phyloP scores from a whole-genome alignment of 2,113 vertebrate species.

The Mesocricetus auratus region DNA sequence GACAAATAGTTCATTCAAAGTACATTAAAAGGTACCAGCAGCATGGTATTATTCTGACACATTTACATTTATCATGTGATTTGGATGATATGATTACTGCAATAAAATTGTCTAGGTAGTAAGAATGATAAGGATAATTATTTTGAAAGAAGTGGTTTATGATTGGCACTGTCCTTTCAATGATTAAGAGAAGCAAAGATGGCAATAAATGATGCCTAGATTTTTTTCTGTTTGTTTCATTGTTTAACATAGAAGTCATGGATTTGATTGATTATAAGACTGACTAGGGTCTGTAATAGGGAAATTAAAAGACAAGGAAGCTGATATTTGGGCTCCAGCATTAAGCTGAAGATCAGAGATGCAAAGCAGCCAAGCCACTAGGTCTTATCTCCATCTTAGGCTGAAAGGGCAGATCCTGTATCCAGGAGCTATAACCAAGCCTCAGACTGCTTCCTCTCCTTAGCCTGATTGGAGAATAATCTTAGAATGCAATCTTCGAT shows the following conservation, averaged over 20 bases:
- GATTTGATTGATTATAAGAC: neutral
- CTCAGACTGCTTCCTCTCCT: too few species aligned
- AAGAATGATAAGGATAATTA: neutral
- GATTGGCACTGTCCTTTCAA: too few species aligned
- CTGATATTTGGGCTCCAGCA: too few species aligned
- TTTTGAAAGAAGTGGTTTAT: neutral
- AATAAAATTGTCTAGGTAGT: neutral
- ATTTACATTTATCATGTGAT: neutral
- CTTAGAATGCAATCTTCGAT: too few species aligned
- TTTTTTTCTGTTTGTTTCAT: neutral
- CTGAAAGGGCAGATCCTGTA: too few species aligned
- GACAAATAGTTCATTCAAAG: neutral
- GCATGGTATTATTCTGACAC: neutral
- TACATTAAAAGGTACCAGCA: fast-evolving
- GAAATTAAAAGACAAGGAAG: too few species aligned
- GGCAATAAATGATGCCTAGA: neutral
- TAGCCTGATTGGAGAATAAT: too few species aligned
- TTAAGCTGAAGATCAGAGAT: too few species aligned
- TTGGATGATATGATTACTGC: neutral
- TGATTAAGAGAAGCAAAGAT: neutral
- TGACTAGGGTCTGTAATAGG: neutral
- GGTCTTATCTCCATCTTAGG: too few species aligned
- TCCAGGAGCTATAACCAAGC: too few species aligned
- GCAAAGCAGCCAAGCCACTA: too few species aligned
- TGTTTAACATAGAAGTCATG: neutral